Conservation (phyloP, 1,140 invertebrate genomes). For the Nasonia vitripennis region DNA sequence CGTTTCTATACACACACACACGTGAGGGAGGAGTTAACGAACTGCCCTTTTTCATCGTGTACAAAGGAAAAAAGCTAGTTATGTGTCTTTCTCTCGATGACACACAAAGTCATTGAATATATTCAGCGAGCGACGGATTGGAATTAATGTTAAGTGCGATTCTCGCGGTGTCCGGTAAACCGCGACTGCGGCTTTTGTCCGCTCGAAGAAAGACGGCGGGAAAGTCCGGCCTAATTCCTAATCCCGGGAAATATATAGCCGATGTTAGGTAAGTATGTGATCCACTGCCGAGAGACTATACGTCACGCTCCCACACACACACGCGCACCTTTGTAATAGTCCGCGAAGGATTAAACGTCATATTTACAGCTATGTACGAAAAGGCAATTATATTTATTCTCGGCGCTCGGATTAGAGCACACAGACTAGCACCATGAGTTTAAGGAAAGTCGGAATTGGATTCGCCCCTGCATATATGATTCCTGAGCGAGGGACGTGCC, state of each 20-base stretch:
- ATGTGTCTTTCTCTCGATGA: neutral
- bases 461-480: neutral
- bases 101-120: neutral
- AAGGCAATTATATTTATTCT: neutral
- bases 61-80: neutral
- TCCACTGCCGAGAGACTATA: neutral
- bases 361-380: neutral
- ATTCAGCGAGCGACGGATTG: neutral
- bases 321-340: neutral
- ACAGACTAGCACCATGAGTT: no score
- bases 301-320: neutral
- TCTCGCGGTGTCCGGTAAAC: neutral
- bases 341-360: neutral
- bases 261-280: neutral
- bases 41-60: no score
- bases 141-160: neutral
- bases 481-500: neutral
- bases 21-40: no score
- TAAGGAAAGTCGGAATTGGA: no score
- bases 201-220: neutral
- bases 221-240: slow-evolving; percentile 11
- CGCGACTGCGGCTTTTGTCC: neutral
- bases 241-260: slow-evolving; percentile 12
- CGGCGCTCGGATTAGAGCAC: no score
- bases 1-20: no score